Evolutionary conservation across 2,113 vertebrate genomes (phyloP).

Genomic region (Atlantisia rogersi): DNA sequence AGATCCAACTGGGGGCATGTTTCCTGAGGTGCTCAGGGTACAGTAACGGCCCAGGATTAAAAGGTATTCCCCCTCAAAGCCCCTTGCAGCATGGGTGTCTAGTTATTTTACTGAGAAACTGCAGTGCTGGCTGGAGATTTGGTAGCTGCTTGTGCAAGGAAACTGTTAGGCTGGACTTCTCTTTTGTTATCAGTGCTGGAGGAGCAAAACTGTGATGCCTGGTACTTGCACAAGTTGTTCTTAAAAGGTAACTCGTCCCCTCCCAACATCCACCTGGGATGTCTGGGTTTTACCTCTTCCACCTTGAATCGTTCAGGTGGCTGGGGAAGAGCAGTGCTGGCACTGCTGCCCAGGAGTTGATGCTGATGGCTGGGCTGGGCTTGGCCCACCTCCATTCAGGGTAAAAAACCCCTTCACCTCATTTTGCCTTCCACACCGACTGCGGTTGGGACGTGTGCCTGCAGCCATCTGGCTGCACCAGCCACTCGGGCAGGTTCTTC

Average conservation of each 20-base stretch:
- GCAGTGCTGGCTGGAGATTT: not conserved
- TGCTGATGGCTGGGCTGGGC: accelerated
- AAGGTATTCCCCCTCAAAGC: not conserved
- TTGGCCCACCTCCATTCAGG: not conserved
- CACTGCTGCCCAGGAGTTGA: not conserved
- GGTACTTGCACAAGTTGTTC: not conserved
- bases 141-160: not conserved
- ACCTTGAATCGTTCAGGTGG: not conserved
- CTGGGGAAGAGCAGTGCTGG: accelerated
- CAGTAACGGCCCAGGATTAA: not conserved
- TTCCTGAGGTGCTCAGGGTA: not conserved
- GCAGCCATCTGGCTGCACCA: not conserved
- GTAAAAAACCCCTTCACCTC: not conserved
- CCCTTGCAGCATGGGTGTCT: not conserved
- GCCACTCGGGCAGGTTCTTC: not conserved
- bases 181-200: not conserved
- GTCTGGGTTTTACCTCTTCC: not conserved
- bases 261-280: not conserved
- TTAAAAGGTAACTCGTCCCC: not conserved
- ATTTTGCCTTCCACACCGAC: not conserved
- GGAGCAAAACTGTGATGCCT: not conserved
- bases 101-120: not conserved
- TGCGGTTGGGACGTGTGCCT: not conserved
- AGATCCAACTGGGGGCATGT: not conserved
- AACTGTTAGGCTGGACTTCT: not conserved